Evolutionary conservation across 2,797 vertebrate species (phyloP), one percentile per base, ranked within the genome.

Genomic region (Acanthurus tractus): DNA sequence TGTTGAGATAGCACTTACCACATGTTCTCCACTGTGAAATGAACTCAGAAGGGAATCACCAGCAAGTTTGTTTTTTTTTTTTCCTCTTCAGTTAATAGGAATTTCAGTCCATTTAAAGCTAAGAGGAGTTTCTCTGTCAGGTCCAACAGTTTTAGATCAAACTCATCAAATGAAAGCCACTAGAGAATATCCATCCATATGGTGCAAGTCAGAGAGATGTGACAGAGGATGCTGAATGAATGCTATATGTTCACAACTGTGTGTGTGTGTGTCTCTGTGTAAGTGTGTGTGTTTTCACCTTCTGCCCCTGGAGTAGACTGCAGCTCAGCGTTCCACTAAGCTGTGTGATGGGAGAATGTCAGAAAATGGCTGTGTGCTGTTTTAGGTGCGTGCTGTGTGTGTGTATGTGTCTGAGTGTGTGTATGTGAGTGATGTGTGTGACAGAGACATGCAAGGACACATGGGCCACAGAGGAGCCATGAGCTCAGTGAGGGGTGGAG

Each of bases 301-400:
- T 68, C 63, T 70, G 74, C 72, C 50, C 75, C 42, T 8, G 44
- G 69, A 84, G 83, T 48, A 42, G 70, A 8, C 68, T 53, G 74
- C 70, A 82, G 85, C 86, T 87, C 82, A 81, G 90, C 76, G 83
- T 86, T 91, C 83, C 83, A 82, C 79, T 92, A 84, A 85, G 65
- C 83, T 89, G 76, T 88, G 67, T 79, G 85, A 91, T 84, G 68
- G 74, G 82, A 86, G 76, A 86, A 79, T 81, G 82, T 89, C 84
- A 88, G 73, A 67, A 74, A 86, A 72, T 68, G 69, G 36, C 52
- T 76, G 63, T 62, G 69, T 46, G 11, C 15, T 74, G 65, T 74
- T 79, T 69, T 75, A 58, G 22, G 9, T 20, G 57, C 10, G 2
- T 22, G 36, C 29, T 57, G 55, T 20, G 10, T 38, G 17, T 44